Base-by-base conservation (phyloP, 2,888 invertebrate species). In the Neuroscelio doddi region DNA sequence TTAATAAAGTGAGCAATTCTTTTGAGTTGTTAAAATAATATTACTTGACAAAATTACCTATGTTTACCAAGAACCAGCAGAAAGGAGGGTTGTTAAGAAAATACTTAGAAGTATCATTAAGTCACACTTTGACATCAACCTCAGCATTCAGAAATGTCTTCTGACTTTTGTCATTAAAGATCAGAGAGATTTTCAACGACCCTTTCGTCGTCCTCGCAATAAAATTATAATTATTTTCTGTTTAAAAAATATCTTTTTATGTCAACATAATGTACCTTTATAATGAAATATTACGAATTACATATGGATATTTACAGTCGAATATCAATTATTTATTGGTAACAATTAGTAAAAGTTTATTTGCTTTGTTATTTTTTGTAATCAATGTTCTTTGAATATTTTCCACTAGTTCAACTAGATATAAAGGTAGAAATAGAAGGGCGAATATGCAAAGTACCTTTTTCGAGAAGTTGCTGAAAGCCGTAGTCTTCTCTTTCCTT, bases 391-490 rank as follows among this genome's bases (percentile, higher is more conserved):
- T 5, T 21, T 5, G 3, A 3, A 3, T 21, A 2, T 21, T 21
- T 21, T 21, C 21, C 15, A 29, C 14, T 42, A 64, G 63, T 57
- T 64, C 63, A 65, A 62, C 51, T 63, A 61, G 68, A 69, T 69
- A 64, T 64, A 74, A 70, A 67, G 55, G 50, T 69, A 68, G 74
- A 75, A 70, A 74, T 73, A 71, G 68, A 71, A 74, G 73, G 76
- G 76, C 75, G 77, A 78, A 78, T 81, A 82, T 82, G 82, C 82
- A 80, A 82, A 82, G 72, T 74, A 76, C 68, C 77, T 81, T 81
- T 80, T 82, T 82, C 72, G 71, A 63, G 44, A 69, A 74, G 75
- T 67, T 69, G 45, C 62, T 47, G 47, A 49, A 49, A 62, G 52
- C 63, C 21, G 36, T 46, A 17, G 42, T 36, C 5, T 5, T 10